phyloP scores from a whole-genome alignment of 2,113 vertebrate species.

The Delphinapterus leucas region DNA sequence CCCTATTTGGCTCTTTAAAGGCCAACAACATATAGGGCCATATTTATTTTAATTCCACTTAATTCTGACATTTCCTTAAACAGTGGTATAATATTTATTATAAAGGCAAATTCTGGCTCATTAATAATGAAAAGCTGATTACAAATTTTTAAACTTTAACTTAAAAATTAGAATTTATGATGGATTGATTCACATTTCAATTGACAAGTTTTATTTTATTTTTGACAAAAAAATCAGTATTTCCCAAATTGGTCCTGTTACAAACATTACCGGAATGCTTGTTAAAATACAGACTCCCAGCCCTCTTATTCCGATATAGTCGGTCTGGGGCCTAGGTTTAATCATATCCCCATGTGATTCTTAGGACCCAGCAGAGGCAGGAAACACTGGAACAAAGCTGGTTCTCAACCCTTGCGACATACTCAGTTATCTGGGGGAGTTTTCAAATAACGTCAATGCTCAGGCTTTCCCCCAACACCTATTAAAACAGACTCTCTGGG shows the following conservation, averaged over 20 bases:
- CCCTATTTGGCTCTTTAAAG: conserved; percentile 1
- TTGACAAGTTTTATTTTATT: neutral
- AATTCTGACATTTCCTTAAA: conserved; percentile 16
- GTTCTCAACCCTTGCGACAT: neutral
- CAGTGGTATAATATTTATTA: neutral
- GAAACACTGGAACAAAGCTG: neutral
- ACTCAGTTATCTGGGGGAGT: neutral
- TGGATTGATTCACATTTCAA: neutral
- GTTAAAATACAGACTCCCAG: neutral
- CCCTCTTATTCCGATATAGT: neutral
- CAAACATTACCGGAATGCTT: neutral
- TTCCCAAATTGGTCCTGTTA: neutral
- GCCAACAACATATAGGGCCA: neutral
- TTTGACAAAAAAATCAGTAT: neutral
- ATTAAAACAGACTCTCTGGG: neutral
- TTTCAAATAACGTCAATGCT: neutral
- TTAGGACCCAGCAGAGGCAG: neutral
- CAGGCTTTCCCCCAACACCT: neutral
- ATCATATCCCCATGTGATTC: neutral
- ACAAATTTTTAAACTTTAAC: neutral
- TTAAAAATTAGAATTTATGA: neutral
- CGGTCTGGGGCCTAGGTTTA: neutral
- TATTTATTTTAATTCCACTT: conserved; percentile 39
- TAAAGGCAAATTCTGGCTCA: neutral
- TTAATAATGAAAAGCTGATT: conserved; percentile 20